phyloP scores from a whole-genome alignment of 2,888 invertebrate species.

The Microplitis deprimator region DNA sequence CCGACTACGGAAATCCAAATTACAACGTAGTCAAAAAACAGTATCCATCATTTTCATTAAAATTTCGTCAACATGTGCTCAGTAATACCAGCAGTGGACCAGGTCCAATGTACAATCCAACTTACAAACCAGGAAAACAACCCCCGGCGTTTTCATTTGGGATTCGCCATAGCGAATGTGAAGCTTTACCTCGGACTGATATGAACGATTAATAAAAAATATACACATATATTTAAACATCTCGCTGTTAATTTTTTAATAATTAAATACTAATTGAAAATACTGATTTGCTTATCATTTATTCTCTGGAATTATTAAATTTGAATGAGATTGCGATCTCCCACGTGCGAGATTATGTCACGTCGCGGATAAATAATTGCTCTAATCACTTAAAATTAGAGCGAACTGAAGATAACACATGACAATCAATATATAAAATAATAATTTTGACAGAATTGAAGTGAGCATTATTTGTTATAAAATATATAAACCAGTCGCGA shows the following conservation, averaged over 20 bases:
- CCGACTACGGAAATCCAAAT: slow-evolving; percentile 56
- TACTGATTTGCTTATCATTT: not conserved
- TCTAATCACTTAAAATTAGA: slow-evolving; percentile 10
- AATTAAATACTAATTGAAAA: no score
- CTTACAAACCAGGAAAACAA: slow-evolving; percentile 50
- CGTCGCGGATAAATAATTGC: not conserved
- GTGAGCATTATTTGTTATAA: slow-evolving; percentile 43
- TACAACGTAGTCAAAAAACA: slow-evolving; percentile 57
- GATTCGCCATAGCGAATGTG: slow-evolving; percentile 73
- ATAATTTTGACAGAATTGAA: slow-evolving; percentile 37
- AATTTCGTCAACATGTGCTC: slow-evolving; percentile 45
- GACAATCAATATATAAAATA: slow-evolving; percentile 32
- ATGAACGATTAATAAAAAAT: slow-evolving; percentile 2
- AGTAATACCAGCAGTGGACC: slow-evolving; percentile 51
- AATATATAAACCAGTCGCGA: slow-evolving; percentile 46
- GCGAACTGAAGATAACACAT: slow-evolving; percentile 34
- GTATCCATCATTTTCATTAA: slow-evolving; percentile 61
- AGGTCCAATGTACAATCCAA: slow-evolving; percentile 61
- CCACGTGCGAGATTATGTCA: not conserved
- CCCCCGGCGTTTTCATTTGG: slow-evolving; percentile 75
- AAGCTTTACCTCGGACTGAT: slow-evolving; percentile 72
- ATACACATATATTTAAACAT: not conserved
- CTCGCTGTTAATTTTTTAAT: not conserved
- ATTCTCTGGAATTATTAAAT: not conserved
- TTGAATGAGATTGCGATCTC: not conserved